These are phyloP conservation scores for Semnornis frantzii DNA, from an alignment of 2,113 vertebrate species.

Conservation along the genomic window DNA sequence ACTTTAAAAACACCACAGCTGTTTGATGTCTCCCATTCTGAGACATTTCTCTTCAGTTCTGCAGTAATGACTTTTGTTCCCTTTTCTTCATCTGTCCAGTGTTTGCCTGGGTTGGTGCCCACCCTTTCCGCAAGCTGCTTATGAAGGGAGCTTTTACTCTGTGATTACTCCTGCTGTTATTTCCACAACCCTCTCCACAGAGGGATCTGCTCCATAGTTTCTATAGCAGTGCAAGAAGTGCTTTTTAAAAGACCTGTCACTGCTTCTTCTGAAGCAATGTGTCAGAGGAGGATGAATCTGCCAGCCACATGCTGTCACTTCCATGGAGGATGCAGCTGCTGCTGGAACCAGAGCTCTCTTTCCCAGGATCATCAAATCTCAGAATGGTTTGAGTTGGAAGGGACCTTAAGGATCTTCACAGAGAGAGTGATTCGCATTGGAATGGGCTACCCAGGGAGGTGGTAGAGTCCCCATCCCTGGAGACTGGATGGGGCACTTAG, in stretches of 20 bases:
- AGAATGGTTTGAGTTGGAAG: too few species aligned
- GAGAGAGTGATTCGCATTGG: too few species aligned
- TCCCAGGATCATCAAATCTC: too few species aligned
- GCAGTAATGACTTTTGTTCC: not conserved
- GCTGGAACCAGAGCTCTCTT: not conserved
- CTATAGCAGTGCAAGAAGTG: not conserved
- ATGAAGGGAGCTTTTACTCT: not conserved
- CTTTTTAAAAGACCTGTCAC: not conserved
- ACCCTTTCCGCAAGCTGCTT: not conserved
- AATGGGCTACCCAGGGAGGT: too few species aligned
- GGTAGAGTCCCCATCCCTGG: too few species aligned
- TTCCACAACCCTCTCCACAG: not conserved
- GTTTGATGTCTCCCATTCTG: not conserved
- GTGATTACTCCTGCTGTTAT: not conserved
- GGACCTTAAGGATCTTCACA: too few species aligned
- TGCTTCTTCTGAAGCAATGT: not conserved
- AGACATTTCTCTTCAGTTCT: not conserved
- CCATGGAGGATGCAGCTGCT: not conserved
- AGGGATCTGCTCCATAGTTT: not conserved
- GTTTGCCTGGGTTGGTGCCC: not conserved
- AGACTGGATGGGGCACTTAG: too few species aligned
- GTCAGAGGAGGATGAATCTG: not conserved
- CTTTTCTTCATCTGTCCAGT: not conserved
- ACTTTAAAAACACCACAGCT: not conserved
- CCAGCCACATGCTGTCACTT: rapidly evolving